Conservation (phyloP, 2,113 vertebrate species). For the Aphelocoma coerulescens region DNA sequence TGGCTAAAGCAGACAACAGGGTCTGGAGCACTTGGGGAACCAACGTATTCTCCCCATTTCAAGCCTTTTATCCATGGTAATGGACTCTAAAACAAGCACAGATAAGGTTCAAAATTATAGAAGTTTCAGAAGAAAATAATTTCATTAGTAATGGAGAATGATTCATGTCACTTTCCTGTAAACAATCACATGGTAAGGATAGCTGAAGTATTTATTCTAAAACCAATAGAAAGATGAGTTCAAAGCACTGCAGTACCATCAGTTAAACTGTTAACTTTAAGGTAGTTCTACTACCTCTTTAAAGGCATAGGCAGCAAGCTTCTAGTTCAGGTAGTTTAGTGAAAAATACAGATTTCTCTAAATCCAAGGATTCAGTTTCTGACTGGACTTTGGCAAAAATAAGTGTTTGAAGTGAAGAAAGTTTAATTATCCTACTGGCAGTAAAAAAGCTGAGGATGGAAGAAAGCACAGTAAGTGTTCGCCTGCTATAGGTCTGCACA, state of each 20-base stretch:
- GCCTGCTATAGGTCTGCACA: neutral
- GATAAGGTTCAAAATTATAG: neutral
- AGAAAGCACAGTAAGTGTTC: neutral
- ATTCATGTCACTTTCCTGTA: neutral
- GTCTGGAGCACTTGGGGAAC: slow-evolving; percentile 92
- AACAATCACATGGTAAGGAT: neutral
- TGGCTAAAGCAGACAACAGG: slow-evolving; percentile 98
- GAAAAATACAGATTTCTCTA: neutral
- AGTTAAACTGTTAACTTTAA: neutral
- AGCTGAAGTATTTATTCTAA: neutral
- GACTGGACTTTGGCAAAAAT: neutral
- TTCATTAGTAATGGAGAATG: neutral
- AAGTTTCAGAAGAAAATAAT: neutral
- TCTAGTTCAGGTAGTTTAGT: neutral
- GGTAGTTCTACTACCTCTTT: neutral
- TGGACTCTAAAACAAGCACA: slow-evolving; percentile 81
- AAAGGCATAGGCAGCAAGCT: neutral
- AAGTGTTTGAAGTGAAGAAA: neutral
- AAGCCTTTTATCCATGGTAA: slow-evolving; percentile 95
- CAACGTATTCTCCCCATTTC: slow-evolving; percentile 97
- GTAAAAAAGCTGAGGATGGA: neutral
- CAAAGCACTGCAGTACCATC: neutral
- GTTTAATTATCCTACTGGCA: neutral
- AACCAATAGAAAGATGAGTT: neutral
- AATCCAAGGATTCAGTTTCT: neutral